Percentiles rank a stretch among this genome's conserved stretches.
Conservation (phyloP, 1,140 invertebrate genomes). For the Drosophila kohkoa region DNA sequence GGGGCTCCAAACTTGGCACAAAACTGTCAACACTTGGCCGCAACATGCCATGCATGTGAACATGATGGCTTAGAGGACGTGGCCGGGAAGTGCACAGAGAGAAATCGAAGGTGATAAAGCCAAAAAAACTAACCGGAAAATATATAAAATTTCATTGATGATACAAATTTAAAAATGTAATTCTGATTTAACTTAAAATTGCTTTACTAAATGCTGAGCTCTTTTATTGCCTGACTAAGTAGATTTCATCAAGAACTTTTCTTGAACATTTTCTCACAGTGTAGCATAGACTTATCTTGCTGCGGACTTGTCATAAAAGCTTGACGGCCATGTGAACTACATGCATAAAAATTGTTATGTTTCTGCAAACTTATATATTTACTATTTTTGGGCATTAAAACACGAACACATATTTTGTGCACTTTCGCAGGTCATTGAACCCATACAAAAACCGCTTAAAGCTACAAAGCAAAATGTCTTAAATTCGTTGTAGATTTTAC, state of each 20-base stretch:
- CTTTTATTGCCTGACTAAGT: too few species aligned
- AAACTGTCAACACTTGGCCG: constrained; percentile 73
- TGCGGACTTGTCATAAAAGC: constrained; percentile 51
- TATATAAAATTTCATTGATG: too few species aligned
- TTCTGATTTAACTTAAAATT: too few species aligned
- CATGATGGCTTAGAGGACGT: constrained; percentile 42
- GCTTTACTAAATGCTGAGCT: too few species aligned
- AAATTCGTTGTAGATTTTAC: background rate
- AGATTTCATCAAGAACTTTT: too few species aligned
- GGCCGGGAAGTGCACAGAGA: constrained; percentile 25
- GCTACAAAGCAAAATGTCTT: background rate
- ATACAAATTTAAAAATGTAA: too few species aligned
- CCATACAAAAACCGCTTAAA: background rate
- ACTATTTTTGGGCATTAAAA: constrained; percentile 10
- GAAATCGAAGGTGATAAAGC: constrained; percentile 10
- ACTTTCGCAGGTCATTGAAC: constrained; percentile 14
- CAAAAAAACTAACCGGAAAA: background rate
- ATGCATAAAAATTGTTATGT: constrained; percentile 10
- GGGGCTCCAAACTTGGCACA: constrained; percentile 34
- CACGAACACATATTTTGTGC: constrained; percentile 28
- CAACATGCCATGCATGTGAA: constrained; percentile 69
- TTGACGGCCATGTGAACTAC: background rate
- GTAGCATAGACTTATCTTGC: constrained; percentile 7
- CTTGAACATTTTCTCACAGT: constrained; percentile 5
- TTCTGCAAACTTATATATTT: constrained; percentile 1